phyloP scores from a whole-genome alignment of 2,113 vertebrate genomes.

The Tympanuchus pallidicinctus region DNA sequence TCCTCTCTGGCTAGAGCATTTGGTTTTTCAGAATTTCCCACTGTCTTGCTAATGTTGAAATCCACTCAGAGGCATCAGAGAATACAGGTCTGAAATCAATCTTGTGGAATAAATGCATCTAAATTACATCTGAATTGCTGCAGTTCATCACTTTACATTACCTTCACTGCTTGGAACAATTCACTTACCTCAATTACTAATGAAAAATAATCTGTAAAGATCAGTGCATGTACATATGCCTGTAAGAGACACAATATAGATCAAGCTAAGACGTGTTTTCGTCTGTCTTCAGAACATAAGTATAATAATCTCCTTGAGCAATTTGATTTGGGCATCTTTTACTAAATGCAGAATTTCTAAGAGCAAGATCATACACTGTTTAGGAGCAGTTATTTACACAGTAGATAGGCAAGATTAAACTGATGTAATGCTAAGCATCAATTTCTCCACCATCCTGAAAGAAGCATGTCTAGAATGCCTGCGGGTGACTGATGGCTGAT shows the following conservation, averaged over 20 bases:
- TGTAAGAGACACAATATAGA: background rate
- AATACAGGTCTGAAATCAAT: background rate
- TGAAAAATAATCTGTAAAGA: background rate
- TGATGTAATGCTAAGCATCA: background rate
- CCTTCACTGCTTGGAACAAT: background rate
- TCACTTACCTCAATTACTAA: background rate
- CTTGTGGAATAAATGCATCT: background rate
- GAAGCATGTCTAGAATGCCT: background rate
- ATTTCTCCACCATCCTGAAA: background rate
- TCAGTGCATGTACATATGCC: background rate
- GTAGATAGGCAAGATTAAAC: background rate
- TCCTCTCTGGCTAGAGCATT: background rate
- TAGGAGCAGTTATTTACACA: background rate
- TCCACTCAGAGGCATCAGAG: background rate
- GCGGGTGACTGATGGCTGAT: background rate
- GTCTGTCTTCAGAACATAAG: background rate
- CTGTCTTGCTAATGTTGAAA: background rate
- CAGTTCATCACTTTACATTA: background rate
- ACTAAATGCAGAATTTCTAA: background rate
- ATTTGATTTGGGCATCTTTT: background rate
- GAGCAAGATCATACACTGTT: background rate
- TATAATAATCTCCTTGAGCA: background rate
- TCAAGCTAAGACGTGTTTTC: background rate
- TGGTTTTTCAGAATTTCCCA: background rate
- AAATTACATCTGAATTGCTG: background rate